A percentile compares a stretch with the other conserved stretches of the same genome.
These are phyloP conservation scores for Epirrhoe alternata DNA, from an alignment of 2,888 invertebrate genomes.

Conservation along the genomic window DNA sequence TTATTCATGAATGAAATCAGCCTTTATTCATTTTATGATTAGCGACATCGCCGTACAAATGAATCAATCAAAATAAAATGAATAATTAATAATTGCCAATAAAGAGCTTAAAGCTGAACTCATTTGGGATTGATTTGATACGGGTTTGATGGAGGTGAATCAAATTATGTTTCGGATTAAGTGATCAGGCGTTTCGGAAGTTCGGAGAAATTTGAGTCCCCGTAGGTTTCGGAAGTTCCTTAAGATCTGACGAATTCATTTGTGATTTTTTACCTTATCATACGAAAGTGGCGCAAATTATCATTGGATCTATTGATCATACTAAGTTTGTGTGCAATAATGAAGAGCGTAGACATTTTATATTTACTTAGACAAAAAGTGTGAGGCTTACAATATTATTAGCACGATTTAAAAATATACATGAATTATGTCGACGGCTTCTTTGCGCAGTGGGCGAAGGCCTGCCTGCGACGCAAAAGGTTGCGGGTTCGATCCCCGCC, in stretches of 20 bases:
- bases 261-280: background rate
- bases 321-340: too few relatives aligned
- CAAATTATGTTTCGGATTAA: conserved; percentile 34
- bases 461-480: too few relatives aligned
- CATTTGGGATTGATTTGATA: conserved; percentile 22
- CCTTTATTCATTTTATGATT: background rate
- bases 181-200: conserved; percentile 19
- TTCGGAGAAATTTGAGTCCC: conserved; percentile 21
- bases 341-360: too few relatives aligned
- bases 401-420: too few relatives aligned
- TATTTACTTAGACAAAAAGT: too few relatives aligned
- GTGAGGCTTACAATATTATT: too few relatives aligned
- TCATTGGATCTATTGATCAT: too few relatives aligned
- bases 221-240: conserved; percentile 5
- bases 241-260: background rate
- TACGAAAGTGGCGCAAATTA: background rate
- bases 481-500: too few relatives aligned
- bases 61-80: background rate
- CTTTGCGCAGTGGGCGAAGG: too few relatives aligned
- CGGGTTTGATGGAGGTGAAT: conserved; percentile 30
- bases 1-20: too few relatives aligned
- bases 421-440: too few relatives aligned
- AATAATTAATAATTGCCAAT: conserved; percentile 6
- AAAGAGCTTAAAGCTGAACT: conserved; percentile 7
- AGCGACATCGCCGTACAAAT: background rate